Percentiles rank a stretch among this genome's conserved stretches.
These are phyloP conservation scores for Bos javanicus DNA, from an alignment of 2,113 vertebrate species.

Conservation along the genomic window DNA sequence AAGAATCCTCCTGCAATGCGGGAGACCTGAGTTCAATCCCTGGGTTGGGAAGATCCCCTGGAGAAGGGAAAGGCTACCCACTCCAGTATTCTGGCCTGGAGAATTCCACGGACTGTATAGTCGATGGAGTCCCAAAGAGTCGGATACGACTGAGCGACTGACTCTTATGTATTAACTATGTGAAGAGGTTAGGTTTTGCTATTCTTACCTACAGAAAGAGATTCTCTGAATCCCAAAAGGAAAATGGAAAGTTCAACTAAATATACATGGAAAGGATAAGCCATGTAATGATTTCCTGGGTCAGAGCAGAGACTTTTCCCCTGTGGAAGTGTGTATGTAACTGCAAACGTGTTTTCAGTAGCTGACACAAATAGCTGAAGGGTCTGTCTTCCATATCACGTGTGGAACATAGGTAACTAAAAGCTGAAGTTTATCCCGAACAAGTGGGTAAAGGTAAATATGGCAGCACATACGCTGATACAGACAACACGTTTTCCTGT, in stretches of 20 bases:
- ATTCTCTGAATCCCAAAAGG: background rate
- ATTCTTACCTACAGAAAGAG: background rate
- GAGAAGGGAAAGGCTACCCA: background rate
- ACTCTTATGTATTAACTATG: background rate
- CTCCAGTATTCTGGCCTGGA: background rate
- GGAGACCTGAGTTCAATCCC: background rate
- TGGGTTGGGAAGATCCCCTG: background rate
- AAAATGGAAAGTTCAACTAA: background rate
- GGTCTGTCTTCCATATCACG: background rate
- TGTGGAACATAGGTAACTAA: background rate
- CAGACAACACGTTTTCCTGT: background rate
- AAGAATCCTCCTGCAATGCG: accelerated
- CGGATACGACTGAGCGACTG: accelerated
- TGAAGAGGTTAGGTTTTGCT: background rate
- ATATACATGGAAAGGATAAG: background rate
- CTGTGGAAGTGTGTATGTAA: background rate
- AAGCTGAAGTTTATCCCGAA: background rate
- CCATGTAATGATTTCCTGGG: background rate
- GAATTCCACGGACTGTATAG: background rate
- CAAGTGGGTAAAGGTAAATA: background rate
- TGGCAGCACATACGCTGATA: background rate
- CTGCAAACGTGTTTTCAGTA: background rate
- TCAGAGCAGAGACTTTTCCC: background rate
- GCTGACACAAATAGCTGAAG: background rate
- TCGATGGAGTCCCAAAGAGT: background rate